Base-by-base conservation (phyloP, 2,888 invertebrate species). In the Meiosimyza platycephala region DNA sequence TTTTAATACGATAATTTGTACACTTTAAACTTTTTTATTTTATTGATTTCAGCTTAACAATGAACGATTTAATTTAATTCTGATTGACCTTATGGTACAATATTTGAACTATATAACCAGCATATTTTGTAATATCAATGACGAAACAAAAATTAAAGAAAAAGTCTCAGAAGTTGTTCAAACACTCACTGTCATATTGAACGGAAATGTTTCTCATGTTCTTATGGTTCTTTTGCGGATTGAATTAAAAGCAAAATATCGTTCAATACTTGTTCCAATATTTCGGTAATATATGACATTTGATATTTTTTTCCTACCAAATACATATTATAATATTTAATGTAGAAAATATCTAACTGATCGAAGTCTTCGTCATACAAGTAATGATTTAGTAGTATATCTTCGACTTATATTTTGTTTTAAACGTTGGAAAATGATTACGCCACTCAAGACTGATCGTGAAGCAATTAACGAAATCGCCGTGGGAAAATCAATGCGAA, bases 71-170 rank as follows among this genome's bases (percentile, higher is more conserved):
- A 77, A 77, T 52, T 51, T 78, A 12, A 74, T 78, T 4, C 52
- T 79, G 22, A 76, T 75, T 18, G 74, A 79, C 18, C 71, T 76
- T 55, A 76, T 79, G 75, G 65, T 74, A 52, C 76, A 76, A 59
- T 79, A 76, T 51, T 50, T 79, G 7, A 75, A 77, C 40, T 79
- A 76, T 59, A 78, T 76, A 63, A 77, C 77, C n/a, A 65, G 65
- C 6, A 54, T 74, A 2, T 60, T 68, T 72, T 68, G 55, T n/a
- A 59, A 69, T 47, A 18, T 68, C 2, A 73, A 65, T 15, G 70
- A 74, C 57, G 72, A 73, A 66, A 50, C 57, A 54, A 54, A 72
- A 74, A 55, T 72, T 15, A 33, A 68, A 33, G 55, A 47, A 12
- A 71, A 64, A 50, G 52, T 74, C 28, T 62, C 75, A 60, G 74